These are phyloP conservation scores for Oithona nana DNA, from an alignment of 2,888 invertebrate species.

Conservation along the genomic window DNA sequence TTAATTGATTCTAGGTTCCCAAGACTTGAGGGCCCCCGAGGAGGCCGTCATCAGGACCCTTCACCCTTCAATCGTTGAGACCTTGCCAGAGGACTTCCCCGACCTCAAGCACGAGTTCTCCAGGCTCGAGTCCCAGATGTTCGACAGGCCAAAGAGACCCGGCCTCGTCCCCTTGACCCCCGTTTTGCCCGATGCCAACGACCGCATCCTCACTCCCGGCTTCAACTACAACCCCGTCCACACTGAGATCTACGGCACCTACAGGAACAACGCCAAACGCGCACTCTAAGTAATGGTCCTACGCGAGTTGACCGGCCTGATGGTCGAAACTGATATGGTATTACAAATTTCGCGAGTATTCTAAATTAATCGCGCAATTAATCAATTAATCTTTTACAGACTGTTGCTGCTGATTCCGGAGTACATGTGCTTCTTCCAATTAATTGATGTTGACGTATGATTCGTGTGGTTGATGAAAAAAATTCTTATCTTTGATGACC, in stretches of 20 bases:
- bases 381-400: neutral
- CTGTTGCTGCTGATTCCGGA: neutral
- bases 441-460: neutral
- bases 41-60: neutral
- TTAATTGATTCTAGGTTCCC: conserved; percentile 6
- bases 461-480: neutral
- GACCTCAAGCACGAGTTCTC: conserved; percentile 17
- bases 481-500: too few relatives aligned
- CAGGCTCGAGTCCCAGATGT: conserved; percentile 18
- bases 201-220: conserved; percentile 16
- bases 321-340: neutral
- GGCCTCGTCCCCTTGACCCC: conserved; percentile 11
- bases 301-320: neutral
- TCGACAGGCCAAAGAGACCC: conserved; percentile 10
- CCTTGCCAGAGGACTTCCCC: conserved; percentile 16
- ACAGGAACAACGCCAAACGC: neutral
- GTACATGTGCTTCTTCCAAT: neutral
- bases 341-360: neutral
- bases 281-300: neutral
- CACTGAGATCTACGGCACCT: conserved; percentile 17
- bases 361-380: too few relatives aligned
- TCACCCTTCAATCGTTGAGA: conserved; percentile 16
- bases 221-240: conserved; percentile 16
- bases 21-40: conserved; percentile 13
- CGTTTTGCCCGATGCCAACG: conserved; percentile 16